Percentiles rank a stretch among this genome's conserved stretches.
phyloP scores from a whole-genome alignment of 2,888 invertebrate species.

The Ormyrus thymus region DNA sequence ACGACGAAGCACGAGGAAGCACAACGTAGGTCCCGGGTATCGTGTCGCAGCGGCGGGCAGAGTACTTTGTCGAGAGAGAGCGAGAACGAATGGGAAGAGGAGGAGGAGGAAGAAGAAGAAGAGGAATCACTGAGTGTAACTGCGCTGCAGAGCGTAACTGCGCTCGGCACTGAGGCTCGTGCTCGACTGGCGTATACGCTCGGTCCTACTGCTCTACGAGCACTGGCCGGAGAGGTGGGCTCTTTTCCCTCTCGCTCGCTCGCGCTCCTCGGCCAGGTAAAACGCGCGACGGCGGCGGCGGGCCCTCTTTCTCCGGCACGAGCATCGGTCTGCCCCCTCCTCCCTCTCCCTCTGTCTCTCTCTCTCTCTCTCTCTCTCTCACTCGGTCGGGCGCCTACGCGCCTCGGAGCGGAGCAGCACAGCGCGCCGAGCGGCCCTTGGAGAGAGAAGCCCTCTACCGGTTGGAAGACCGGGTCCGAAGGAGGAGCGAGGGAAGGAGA shows the following conservation, averaged over 20 bases:
- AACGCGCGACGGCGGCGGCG: background rate
- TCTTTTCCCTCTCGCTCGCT: conserved; percentile 28
- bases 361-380: conserved; percentile 31
- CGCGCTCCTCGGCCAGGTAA: conserved; percentile 54
- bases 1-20: no score
- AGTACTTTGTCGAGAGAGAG: no score
- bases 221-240: conserved; percentile 15
- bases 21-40: no score
- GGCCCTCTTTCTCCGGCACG: conserved; percentile 7
- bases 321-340: conserved; percentile 28
- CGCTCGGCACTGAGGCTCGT: conserved; percentile 56
- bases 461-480: background rate
- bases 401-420: background rate
- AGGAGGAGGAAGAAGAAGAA: no score
- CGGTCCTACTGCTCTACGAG: conserved; percentile 30
- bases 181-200: conserved; percentile 53
- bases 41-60: no score
- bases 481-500: background rate
- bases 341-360: conserved; percentile 32
- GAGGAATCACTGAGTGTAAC: no score
- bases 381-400: conserved; percentile 20
- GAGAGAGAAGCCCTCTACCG: background rate
- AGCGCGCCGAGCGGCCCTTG: no score
- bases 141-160: background rate
- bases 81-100: no score